Evolutionary conservation across 2,113 vertebrate genomes (phyloP).

Genomic region (Collichthys lucidus): DNA sequence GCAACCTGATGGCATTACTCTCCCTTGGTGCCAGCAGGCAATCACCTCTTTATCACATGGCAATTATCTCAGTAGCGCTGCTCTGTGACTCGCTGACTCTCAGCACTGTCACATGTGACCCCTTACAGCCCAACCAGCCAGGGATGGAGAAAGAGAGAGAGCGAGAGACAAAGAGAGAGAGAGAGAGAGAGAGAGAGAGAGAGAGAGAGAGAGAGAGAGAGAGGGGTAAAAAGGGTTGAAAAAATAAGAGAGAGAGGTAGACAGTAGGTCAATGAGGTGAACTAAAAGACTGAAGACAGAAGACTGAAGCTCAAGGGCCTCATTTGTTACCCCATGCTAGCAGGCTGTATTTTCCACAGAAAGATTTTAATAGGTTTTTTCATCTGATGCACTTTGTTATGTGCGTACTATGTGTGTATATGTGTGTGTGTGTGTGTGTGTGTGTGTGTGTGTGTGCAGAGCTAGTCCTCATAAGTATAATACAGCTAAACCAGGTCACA

Average conservation of each 20-base stretch:
- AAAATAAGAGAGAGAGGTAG: slow-evolving; percentile 34
- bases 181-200: slow-evolving; percentile 3
- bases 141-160: slow-evolving; percentile 21
- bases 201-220: slow-evolving; percentile 1
- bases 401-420: background rate
- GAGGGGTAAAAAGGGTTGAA: slow-evolving; percentile 31
- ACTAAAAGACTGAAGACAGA: slow-evolving; percentile 56
- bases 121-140: slow-evolving; percentile 68
- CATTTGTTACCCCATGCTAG: slow-evolving; percentile 61
- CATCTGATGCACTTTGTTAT: slow-evolving; percentile 37
- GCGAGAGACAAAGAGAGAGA: background rate
- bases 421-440: background rate
- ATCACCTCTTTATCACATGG: slow-evolving; percentile 89
- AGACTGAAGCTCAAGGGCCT: slow-evolving; percentile 60
- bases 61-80: slow-evolving; percentile 86
- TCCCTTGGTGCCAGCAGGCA: slow-evolving; percentile 85
- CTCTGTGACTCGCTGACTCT: slow-evolving; percentile 81
- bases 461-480: slow-evolving; percentile 34
- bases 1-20: slow-evolving; percentile 87
- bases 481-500: slow-evolving; percentile 57
- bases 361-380: slow-evolving; percentile 56
- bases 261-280: slow-evolving; percentile 67
- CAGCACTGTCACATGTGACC: slow-evolving; percentile 82
- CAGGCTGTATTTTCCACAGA: slow-evolving; percentile 43
- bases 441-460: background rate